A percentile compares a stretch with the other conserved stretches of the same genome.
These are phyloP conservation scores for Tethea ocularis DNA, from an alignment of 2,888 invertebrate species.

Conservation along the genomic window DNA sequence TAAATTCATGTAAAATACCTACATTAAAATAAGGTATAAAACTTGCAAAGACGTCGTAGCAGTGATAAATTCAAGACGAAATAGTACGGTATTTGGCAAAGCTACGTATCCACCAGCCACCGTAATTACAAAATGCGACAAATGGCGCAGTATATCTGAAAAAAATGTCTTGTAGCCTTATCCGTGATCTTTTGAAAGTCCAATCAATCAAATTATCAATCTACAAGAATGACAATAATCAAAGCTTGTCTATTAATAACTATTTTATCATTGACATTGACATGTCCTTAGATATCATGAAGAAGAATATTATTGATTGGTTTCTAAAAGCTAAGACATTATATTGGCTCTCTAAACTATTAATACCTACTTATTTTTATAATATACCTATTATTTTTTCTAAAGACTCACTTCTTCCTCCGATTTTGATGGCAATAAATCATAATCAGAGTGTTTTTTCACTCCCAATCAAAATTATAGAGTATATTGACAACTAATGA, in stretches of 20 bases:
- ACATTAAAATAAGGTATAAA: neutral
- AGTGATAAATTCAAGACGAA: neutral
- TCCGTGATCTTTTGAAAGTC: too few species aligned
- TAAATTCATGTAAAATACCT: too few species aligned
- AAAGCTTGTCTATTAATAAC: neutral
- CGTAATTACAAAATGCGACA: neutral
- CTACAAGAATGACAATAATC: too few species aligned
- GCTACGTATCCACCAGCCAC: neutral
- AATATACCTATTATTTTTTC: neutral
- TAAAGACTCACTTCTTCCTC: neutral
- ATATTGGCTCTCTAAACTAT: too few species aligned
- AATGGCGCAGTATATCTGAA: neutral
- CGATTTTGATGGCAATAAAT: conserved; percentile 30
- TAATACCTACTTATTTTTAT: too few species aligned
- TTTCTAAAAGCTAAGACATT: too few species aligned
- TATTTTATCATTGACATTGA: neutral
- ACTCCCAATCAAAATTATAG: conserved; percentile 38
- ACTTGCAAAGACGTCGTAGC: neutral
- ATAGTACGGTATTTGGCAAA: neutral
- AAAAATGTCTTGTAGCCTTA: too few species aligned
- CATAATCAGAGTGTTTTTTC: conserved; percentile 39
- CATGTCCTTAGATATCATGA: too few species aligned
- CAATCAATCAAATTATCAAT: too few species aligned
- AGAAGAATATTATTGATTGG: too few species aligned
- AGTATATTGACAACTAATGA: conserved; percentile 49